These are phyloP conservation scores for Xenentodon cancila DNA, from an alignment of 2,797 vertebrate species.

Conservation along the genomic window DNA sequence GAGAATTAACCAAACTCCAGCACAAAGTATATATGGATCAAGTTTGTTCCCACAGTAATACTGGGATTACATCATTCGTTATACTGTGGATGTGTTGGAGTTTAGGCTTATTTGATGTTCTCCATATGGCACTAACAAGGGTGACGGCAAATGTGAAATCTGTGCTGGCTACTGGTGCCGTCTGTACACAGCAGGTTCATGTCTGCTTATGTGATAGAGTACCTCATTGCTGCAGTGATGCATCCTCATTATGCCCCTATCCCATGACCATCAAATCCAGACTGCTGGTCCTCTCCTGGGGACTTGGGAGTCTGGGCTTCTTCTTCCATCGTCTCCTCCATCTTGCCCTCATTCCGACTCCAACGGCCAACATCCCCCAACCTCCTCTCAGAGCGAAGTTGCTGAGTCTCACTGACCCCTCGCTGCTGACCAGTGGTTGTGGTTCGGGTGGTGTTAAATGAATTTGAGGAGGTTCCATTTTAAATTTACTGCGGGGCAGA, in stretches of 20 bases:
- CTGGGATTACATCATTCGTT: conserved; percentile 27
- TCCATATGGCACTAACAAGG: conserved; percentile 27
- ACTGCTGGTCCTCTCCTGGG: conserved; percentile 61
- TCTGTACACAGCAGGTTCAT: conserved; percentile 17
- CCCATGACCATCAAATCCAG: conserved; percentile 71
- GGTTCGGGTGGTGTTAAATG: conserved; percentile 25
- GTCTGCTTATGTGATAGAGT: conserved; percentile 61
- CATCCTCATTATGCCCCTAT: conserved; percentile 78
- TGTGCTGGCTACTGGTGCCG: conserved; percentile 20
- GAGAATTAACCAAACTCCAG: conserved; percentile 50
- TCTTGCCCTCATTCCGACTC: conserved; percentile 38
- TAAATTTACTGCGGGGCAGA: too few relatives aligned
- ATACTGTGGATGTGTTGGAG: conserved; percentile 19
- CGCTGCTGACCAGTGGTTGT: conserved; percentile 27
- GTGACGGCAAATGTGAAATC: conserved; percentile 17
- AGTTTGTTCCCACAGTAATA: conserved; percentile 60
- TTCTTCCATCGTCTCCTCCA: conserved; percentile 50
- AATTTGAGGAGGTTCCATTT: conserved; percentile 4
- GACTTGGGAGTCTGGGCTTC: conserved; percentile 60
- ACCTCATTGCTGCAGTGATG: conserved; percentile 77
- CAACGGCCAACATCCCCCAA: conserved; percentile 16
- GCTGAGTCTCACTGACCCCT: conserved; percentile 60
- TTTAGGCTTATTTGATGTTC: conserved; percentile 28
- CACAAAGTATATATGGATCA: conserved; percentile 11
- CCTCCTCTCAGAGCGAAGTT: conserved; percentile 20